A percentile compares a stretch with the other conserved stretches of the same genome.
phyloP scores from a whole-genome alignment of 1,140 invertebrate genomes.

The Sycobia sp. region DNA sequence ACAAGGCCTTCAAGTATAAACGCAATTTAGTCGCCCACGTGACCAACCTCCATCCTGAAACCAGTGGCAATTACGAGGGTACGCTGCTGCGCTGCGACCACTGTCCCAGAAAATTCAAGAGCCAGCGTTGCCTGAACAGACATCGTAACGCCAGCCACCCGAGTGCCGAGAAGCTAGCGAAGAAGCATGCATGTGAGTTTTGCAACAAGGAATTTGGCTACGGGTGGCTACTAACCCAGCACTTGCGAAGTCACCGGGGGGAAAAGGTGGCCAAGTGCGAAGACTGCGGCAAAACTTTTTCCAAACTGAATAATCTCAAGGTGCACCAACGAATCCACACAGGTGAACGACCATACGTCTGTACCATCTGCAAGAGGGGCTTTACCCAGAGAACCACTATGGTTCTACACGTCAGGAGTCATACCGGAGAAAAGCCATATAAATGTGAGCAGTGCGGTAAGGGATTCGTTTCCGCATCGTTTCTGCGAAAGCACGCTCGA shows the following conservation, averaged over 20 bases:
- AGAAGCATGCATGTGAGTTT: conserved; percentile 70
- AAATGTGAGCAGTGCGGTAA: conserved; percentile 59
- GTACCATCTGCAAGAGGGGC: conserved; percentile 56
- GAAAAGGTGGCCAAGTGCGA: conserved; percentile 76
- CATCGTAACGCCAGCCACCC: background rate
- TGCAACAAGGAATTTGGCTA: conserved; percentile 79
- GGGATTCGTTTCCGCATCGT: conserved; percentile 54
- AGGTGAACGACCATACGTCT: conserved; percentile 64
- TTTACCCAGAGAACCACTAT: conserved; percentile 61
- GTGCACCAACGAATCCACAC: conserved; percentile 61
- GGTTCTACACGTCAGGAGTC: conserved; percentile 59
- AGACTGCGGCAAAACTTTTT: conserved; percentile 62
- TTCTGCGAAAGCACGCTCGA: conserved; percentile 44
- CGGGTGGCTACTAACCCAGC: conserved; percentile 72
- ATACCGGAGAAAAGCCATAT: conserved; percentile 65
- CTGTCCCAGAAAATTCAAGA: background rate
- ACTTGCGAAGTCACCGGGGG: conserved; percentile 72
- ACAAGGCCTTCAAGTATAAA: conserved; percentile 26
- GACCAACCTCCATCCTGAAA: conserved; percentile 1
- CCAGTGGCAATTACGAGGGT: background rate
- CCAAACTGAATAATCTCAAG: conserved; percentile 58
- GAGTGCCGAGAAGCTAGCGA: conserved; percentile 65
- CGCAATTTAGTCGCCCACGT: conserved; percentile 23
- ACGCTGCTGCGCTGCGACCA: background rate
- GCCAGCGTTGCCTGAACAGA: background rate